Evolutionary conservation across 1,140 invertebrate genomes (phyloP).

Genomic region (Chelonus insularis): DNA sequence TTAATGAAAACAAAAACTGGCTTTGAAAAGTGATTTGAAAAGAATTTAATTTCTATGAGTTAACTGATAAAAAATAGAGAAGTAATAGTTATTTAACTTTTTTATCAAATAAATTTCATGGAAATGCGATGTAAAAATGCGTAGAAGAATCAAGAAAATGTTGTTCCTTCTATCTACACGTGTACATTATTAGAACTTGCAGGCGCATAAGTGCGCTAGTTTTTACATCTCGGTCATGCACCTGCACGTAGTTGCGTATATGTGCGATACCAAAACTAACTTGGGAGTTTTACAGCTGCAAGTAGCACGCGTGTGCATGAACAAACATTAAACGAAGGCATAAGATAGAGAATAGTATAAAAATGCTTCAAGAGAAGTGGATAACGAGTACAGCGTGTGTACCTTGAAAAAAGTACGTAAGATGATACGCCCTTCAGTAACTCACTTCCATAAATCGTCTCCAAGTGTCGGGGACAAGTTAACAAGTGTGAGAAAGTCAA

Average conservation of each 20-base stretch:
- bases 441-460: slow-evolving; percentile 13
- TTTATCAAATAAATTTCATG: not conserved
- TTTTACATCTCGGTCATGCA: slow-evolving; percentile 22
- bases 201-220: slow-evolving; percentile 20
- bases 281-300: slow-evolving; percentile 16
- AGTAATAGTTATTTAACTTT: not conserved
- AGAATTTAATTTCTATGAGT: not conserved
- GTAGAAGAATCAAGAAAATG: slow-evolving; percentile 7
- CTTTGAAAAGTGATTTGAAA: not conserved
- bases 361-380: not conserved
- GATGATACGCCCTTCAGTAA: slow-evolving; percentile 17
- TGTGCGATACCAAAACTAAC: slow-evolving; percentile 19
- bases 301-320: not conserved
- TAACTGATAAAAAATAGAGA: not conserved
- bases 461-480: slow-evolving; percentile 20
- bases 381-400: slow-evolving; percentile 7
- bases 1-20: no score
- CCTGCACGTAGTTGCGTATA: slow-evolving; percentile 32
- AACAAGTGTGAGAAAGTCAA: not conserved
- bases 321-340: not conserved
- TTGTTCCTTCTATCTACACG: slow-evolving; percentile 5
- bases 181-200: slow-evolving; percentile 19
- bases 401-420: not conserved
- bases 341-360: not conserved
- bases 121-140: not conserved